Evolutionary conservation across 1,140 invertebrate species (phyloP).

Genomic region (Probaryconus sp.): DNA sequence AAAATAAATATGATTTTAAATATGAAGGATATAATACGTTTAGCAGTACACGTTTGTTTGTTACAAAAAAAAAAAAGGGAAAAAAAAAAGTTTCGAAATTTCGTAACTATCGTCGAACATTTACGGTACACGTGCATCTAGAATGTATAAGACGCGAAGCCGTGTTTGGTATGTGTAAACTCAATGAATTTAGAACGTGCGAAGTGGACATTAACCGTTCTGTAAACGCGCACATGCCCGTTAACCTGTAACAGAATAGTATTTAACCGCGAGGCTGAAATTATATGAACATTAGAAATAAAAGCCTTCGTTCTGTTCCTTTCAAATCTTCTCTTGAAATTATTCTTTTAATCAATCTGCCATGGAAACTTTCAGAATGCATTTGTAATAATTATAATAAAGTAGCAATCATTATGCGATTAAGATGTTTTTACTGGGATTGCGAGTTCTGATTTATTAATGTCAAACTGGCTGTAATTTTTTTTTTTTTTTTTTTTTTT

Average conservation of each 20-base stretch:
- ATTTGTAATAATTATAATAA: conserved; percentile 25
- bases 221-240: conserved; percentile 58
- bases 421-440: conserved; percentile 16
- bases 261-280: conserved; percentile 45
- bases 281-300: conserved; percentile 54
- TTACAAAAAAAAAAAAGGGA: not conserved
- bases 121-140: conserved; percentile 36
- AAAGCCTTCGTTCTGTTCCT: conserved; percentile 22
- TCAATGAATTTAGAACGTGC: conserved; percentile 55
- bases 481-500: not conserved
- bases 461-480: not conserved
- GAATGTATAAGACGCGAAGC: conserved; percentile 26
- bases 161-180: conserved; percentile 25
- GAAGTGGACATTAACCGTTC: conserved; percentile 64
- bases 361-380: conserved; percentile 20
- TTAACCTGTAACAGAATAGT: conserved; percentile 58
- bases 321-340: conserved; percentile 28
- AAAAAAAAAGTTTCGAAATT: conserved; percentile 38
- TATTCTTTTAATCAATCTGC: conserved; percentile 25
- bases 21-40: no score
- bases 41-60: not conserved
- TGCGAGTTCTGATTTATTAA: not conserved
- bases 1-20: conserved; percentile 1
- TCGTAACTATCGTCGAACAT: conserved; percentile 33
- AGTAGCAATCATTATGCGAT: conserved; percentile 25